A percentile compares a stretch with the other conserved stretches of the same genome.
Evolutionary conservation across 2,888 invertebrate species (phyloP).

Genomic region (Omphaloscelis lunosa): DNA sequence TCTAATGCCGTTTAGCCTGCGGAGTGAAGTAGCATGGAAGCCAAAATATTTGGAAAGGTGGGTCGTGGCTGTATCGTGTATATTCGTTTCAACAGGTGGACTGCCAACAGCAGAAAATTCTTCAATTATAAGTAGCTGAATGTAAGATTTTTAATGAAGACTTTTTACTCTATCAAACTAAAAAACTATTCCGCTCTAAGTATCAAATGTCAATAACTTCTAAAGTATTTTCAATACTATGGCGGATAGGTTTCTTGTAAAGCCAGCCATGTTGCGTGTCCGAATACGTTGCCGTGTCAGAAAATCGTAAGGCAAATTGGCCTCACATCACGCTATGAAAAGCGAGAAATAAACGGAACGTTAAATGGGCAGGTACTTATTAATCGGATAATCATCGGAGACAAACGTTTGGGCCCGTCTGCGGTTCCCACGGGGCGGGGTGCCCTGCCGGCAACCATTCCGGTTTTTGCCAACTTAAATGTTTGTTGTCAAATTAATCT

Average conservation of each 20-base stretch:
- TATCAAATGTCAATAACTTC: conserved; percentile 17
- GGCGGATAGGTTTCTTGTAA: conserved; percentile 40
- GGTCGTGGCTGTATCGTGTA: background rate
- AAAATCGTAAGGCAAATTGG: conserved; percentile 78
- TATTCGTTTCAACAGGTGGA: conserved; percentile 1
- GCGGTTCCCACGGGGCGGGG: conserved; percentile 87
- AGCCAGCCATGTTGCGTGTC: conserved; percentile 67
- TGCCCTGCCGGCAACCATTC: conserved; percentile 80
- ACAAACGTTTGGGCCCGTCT: conserved; percentile 80
- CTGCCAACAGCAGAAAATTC: conserved; percentile 10
- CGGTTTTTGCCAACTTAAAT: conserved; percentile 89
- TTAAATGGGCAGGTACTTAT: conserved; percentile 71
- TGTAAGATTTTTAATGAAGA: background rate
- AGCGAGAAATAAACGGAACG: conserved; percentile 75
- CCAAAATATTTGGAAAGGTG: conserved; percentile 1
- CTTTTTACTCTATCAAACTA: conserved; percentile 4
- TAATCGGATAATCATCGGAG: conserved; percentile 82
- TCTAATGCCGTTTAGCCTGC: background rate
- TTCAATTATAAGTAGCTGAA: conserved; percentile 6
- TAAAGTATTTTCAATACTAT: conserved; percentile 21
- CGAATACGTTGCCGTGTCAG: conserved; percentile 69
- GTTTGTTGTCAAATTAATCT: conserved; percentile 91
- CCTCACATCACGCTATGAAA: conserved; percentile 77
- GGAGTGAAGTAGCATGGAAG: background rate
- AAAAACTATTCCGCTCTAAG: conserved; percentile 12